Conservation (phyloP, 2,888 invertebrate species). For the Rhynchonema sp. region DNA sequence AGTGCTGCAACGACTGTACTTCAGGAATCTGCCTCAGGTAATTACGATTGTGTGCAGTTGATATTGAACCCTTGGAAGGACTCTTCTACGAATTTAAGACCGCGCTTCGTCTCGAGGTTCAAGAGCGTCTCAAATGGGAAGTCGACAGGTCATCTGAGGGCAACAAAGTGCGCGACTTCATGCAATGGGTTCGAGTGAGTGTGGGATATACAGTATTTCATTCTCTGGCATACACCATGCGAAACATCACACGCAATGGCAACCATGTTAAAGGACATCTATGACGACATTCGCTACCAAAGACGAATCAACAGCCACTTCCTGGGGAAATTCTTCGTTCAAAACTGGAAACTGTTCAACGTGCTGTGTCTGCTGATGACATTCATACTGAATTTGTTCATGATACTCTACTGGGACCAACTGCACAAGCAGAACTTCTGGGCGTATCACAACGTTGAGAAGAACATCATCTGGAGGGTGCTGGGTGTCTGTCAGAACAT, state of each 20-base stretch:
- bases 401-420: conserved; percentile 20
- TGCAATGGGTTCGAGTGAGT: conserved; percentile 23
- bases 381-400: conserved; percentile 17
- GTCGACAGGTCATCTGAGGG: conserved; percentile 30
- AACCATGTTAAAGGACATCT: conserved; percentile 1
- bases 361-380: conserved; percentile 21
- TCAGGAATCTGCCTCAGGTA: conserved; percentile 8
- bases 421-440: conserved; percentile 13
- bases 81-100: too few species aligned
- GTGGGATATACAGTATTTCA: not conserved
- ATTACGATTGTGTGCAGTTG: not conserved
- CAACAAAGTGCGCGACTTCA: conserved; percentile 30
- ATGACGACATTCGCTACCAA: conserved; percentile 28
- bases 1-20: conserved; percentile 28
- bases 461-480: not conserved
- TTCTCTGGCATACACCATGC: not conserved
- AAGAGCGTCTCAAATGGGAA: conserved; percentile 30
- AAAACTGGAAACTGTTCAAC: conserved; percentile 26
- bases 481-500: conserved; percentile 2
- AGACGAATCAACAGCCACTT: conserved; percentile 21
- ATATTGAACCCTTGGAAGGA: not conserved
- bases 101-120: conserved; percentile 27
- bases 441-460: conserved; percentile 1
- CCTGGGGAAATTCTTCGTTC: conserved; percentile 24
- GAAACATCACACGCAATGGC: not conserved